Percentiles rank a stretch among this genome's conserved stretches.
Evolutionary conservation across 2,888 invertebrate species (phyloP).

Genomic region (Ditula angustiorana): DNA sequence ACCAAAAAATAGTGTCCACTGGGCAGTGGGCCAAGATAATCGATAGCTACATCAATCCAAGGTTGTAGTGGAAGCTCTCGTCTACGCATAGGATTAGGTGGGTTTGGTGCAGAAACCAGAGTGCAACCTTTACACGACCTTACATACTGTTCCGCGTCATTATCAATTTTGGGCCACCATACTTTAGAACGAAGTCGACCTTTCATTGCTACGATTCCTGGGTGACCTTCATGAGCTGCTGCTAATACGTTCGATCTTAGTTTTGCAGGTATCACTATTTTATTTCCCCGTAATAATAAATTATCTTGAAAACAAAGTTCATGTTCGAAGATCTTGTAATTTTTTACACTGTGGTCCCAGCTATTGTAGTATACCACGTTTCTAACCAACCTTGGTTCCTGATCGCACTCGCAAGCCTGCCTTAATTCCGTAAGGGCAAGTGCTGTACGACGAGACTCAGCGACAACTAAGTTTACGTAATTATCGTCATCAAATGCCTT

Average conservation of each 20-base stretch:
- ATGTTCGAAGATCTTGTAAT: constrained; percentile 26
- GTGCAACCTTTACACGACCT: constrained; percentile 40
- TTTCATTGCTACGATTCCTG: constrained; percentile 37
- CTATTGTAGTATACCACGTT: no score
- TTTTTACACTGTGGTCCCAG: neutral
- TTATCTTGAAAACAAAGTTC: constrained; percentile 33
- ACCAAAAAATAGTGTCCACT: constrained; percentile 21
- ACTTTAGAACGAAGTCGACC: constrained; percentile 32
- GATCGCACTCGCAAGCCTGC: constrained; percentile 4
- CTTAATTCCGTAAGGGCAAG: no score
- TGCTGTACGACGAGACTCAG: no score
- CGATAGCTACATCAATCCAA: constrained; percentile 24
- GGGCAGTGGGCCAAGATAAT: constrained; percentile 27
- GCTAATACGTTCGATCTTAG: constrained; percentile 38
- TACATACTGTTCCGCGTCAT: constrained; percentile 25
- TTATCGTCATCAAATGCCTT: no score
- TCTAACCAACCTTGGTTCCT: constrained; percentile 14
- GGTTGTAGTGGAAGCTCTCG: constrained; percentile 15
- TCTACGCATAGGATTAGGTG: constrained; percentile 17
- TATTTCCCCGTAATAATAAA: constrained; percentile 29
- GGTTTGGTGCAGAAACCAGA: constrained; percentile 29
- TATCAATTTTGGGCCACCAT: constrained; percentile 40
- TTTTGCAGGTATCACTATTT: constrained; percentile 25
- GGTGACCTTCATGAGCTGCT: constrained; percentile 41
- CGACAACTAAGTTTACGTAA: no score